Evolutionary conservation across 2,888 invertebrate genomes (phyloP), one percentile per base, ranked within the genome.

Genomic region (Trachelus tabidus): DNA sequence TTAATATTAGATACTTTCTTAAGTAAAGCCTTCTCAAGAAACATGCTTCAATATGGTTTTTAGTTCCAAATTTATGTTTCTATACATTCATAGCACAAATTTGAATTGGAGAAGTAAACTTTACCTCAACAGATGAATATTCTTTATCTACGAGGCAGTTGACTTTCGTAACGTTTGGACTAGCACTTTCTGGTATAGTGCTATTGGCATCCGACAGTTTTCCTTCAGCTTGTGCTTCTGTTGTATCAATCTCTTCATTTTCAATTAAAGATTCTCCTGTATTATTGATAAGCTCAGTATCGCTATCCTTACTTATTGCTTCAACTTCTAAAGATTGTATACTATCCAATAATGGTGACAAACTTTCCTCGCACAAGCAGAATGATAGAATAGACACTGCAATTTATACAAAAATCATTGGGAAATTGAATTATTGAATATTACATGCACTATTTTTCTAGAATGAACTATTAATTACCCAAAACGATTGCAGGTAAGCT

Each of bases 101-200:
- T 15, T 77, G n/a, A 34, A 37, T 6, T 0, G 56, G 34, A 4
- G 4, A 35, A 11, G 11, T 34, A 35, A 73, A 40, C 33, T 76
- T 79, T 84, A 90, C 91, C 85, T 90, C 90, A 34, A 91, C 91
- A n/a, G 89, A 85, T 31, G 89, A 89, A 80, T 89, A 88, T n/a
- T 82, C 80, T 77, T 87, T 85, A 34, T 90, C 88, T 0, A 80
- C 85, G 11, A 88, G 81, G 73, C 91, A 91, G 82, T 90, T 83
- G 34, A 77, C 79, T 35, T 76, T 76, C 4, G 79, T 79, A 35
- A 73, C 35, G 69, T 77, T 79, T 23, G 37, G 34, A 31, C 73
- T 34, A 69, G 34, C 40, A 12, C 69, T 35, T 69, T 79, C 79
- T 12, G 40, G 23, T 34, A 75, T 73, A 1, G 73, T 40, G 12